A percentile compares a stretch with the other conserved stretches of the same genome.
Evolutionary conservation across 2,888 invertebrate genomes (phyloP).

Genomic region (Ischnus inquisitorius): DNA sequence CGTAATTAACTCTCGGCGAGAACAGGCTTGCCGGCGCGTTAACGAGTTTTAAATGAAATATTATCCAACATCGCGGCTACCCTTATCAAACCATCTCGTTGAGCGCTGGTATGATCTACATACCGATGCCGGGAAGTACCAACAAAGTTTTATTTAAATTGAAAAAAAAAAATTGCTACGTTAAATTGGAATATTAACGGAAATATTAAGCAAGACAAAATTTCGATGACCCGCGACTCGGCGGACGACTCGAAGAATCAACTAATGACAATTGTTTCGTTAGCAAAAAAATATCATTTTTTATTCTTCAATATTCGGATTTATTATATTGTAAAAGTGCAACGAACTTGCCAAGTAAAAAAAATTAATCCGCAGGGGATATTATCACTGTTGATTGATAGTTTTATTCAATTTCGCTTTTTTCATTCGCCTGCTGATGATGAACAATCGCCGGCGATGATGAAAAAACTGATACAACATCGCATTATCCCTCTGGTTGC

Average conservation of each 20-base stretch:
- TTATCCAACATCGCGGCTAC: constrained; percentile 47
- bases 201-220: not conserved
- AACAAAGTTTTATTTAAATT: not conserved
- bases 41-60: constrained; percentile 57
- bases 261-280: not conserved
- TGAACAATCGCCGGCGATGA: not conserved
- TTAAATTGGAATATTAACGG: constrained; percentile 2
- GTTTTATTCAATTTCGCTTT: no score
- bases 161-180: not conserved
- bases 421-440: not conserved
- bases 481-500: not conserved
- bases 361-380: no score
- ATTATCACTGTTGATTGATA: no score
- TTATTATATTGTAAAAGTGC: no score
- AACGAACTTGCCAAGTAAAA: no score
- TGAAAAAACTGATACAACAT: not conserved
- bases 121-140: not conserved
- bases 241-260: not conserved
- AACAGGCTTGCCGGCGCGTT: constrained; percentile 44
- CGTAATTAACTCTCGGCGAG: constrained; percentile 44
- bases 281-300: not conserved
- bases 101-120: constrained; percentile 14
- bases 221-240: not conserved
- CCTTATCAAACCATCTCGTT: constrained; percentile 55
- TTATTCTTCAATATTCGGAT: not conserved